Percentiles rank a stretch among this genome's conserved stretches.
phyloP scores from a whole-genome alignment of 2,888 invertebrate genomes.

The Ernsta delagoae region DNA sequence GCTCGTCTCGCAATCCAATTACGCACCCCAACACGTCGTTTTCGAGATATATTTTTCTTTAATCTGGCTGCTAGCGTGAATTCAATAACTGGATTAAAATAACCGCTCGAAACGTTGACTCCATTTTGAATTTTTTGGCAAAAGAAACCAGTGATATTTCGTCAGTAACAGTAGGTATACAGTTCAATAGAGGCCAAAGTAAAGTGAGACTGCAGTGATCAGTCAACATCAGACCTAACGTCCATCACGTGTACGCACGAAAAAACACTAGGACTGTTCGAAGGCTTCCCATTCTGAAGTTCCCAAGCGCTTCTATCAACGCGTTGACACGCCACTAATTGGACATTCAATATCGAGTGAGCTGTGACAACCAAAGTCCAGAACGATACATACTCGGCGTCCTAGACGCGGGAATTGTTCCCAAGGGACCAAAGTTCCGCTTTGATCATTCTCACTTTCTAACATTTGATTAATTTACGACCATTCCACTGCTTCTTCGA shows the following conservation, averaged over 20 bases:
- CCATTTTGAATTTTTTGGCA: too few relatives aligned
- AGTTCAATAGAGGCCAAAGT: not conserved
- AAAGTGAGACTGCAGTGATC: not conserved
- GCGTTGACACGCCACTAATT: conserved; percentile 31
- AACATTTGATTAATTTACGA: not conserved
- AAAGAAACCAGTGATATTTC: not conserved
- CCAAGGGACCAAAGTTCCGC: not conserved
- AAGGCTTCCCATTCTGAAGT: conserved; percentile 12
- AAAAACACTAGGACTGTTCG: not conserved
- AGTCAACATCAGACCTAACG: not conserved
- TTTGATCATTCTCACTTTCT: not conserved
- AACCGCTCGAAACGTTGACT: not conserved
- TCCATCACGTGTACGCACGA: not conserved
- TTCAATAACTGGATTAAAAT: not conserved
- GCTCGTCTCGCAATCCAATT: not conserved
- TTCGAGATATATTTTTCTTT: not conserved
- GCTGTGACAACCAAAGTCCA: conserved; percentile 9
- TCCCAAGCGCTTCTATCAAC: not conserved
- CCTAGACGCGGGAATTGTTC: conserved; percentile 9
- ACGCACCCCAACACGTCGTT: not conserved
- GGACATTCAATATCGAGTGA: conserved; percentile 27
- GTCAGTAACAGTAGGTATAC: not conserved
- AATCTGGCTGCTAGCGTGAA: not conserved
- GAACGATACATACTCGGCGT: conserved; percentile 5
- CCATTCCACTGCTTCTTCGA: not conserved